Base-by-base conservation (phyloP, 2,888 invertebrate species). In the Tipula confusa region DNA sequence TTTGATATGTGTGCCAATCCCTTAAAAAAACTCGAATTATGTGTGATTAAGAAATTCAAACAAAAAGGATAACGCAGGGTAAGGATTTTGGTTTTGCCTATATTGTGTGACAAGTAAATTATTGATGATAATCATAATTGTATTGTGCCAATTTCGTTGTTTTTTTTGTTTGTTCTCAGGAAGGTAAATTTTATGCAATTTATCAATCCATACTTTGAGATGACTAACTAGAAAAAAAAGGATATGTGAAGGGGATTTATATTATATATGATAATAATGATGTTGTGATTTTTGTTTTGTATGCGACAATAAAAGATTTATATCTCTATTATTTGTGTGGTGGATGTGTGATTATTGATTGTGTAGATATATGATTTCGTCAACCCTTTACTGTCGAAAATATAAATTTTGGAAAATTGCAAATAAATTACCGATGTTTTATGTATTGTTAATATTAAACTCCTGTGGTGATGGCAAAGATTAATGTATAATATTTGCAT, bases 71-170 rank as follows among this genome's bases (percentile, higher is more conserved):
- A 43, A 64, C 24, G 64, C 13, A 38, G 64, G 64, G 24, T 24
- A 64, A 64, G 24, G 64, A 64, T 64, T 64, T 64, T 64, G n/a
- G 24, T 64, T 64, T 64, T 64, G 64, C 24, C 24, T 64, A n/a
- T n/a, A n/a, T n/a, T n/a, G n/a, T n/a, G 64, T 64, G 64, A 64
- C 64, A 64, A 64, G 64, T 64, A 64, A 64, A 64, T 64, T 64
- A 64, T 64, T 64, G 64, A 64, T 64, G 64, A 64, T 64, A 64
- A 64, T 64, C 64, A 64, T 64, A 64, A 64, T 64, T 64, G 64
- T 64, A 64, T 64, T 64, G 64, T 64, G 64, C 64, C 64, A 64
- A 64, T 64, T 64, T 64, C 43, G 43, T n/a, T 36, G 36, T 15
- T 43, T 43, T 43, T 48, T 64, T 18, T 18, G 18, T 64, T 64